These are phyloP conservation scores for Crypturellus undulatus DNA, from an alignment of 2,113 vertebrate species.

Conservation along the genomic window DNA sequence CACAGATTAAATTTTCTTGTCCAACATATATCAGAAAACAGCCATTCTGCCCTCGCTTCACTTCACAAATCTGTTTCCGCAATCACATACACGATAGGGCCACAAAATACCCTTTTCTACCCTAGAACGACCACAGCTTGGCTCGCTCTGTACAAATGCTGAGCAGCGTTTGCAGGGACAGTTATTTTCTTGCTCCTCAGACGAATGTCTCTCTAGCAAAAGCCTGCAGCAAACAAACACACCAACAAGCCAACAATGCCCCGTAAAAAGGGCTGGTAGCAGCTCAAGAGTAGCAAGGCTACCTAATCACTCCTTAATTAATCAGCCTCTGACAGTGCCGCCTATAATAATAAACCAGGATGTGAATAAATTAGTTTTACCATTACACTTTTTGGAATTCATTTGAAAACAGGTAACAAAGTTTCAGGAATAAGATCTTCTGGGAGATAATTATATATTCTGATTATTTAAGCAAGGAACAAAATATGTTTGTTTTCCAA, in stretches of 20 bases:
- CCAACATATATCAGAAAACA: constrained; percentile 52
- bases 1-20: constrained; percentile 65
- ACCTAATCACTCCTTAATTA: not conserved
- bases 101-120: not conserved
- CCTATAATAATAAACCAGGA: not conserved
- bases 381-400: not conserved
- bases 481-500: not conserved
- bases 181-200: not conserved
- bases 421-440: not conserved
- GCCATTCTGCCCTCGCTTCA: not conserved
- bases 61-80: constrained; percentile 26
- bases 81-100: not conserved
- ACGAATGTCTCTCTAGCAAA: not conserved
- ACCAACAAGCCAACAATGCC: not conserved
- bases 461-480: not conserved
- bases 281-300: not conserved
- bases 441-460: fast-evolving
- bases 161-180: not conserved
- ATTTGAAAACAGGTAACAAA: not conserved
- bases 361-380: not conserved
- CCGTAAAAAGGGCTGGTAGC: not conserved
- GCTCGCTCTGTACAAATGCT: not conserved
- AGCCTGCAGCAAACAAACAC: not conserved
- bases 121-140: not conserved
- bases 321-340: not conserved